phyloP scores from a whole-genome alignment of 1,140 invertebrate species.

The Yoshiicerus persimilis region DNA sequence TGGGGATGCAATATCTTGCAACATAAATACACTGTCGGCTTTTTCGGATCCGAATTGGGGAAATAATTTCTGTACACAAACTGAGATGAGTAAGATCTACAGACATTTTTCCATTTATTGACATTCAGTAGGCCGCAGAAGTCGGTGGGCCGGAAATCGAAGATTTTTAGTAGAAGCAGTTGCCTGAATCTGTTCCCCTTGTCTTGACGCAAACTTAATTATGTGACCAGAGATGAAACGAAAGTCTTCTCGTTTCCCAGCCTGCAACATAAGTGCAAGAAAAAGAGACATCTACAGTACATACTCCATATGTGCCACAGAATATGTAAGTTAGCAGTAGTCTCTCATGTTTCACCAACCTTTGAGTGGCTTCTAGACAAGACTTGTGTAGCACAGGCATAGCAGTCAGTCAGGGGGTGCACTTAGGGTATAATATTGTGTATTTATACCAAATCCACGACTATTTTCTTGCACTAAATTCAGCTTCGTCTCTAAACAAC shows the following conservation, averaged over 20 bases:
- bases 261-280: background rate
- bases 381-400: too few relatives aligned
- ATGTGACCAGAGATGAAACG: slow-evolving; percentile 33
- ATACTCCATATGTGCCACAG: background rate
- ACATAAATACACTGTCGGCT: background rate
- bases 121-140: slow-evolving; percentile 26
- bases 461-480: background rate
- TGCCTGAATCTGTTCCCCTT: slow-evolving; percentile 21
- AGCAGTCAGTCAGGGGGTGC: too few relatives aligned
- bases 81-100: background rate
- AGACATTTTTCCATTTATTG: slow-evolving; percentile 22
- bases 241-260: background rate
- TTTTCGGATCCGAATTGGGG: slow-evolving; percentile 24
- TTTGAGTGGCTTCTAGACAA: too few relatives aligned
- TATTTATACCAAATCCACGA: background rate
- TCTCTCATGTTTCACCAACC: too few relatives aligned
- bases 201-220: slow-evolving; percentile 41
- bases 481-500: background rate
- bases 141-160: slow-evolving; percentile 1
- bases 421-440: too few relatives aligned
- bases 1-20: background rate
- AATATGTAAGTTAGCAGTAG: too few relatives aligned
- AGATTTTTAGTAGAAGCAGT: slow-evolving; percentile 21
- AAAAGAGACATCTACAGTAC: background rate
- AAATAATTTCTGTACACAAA: slow-evolving; percentile 45